Conservation (phyloP, 1,140 invertebrate species). For the Tetramorium simillimum region DNA sequence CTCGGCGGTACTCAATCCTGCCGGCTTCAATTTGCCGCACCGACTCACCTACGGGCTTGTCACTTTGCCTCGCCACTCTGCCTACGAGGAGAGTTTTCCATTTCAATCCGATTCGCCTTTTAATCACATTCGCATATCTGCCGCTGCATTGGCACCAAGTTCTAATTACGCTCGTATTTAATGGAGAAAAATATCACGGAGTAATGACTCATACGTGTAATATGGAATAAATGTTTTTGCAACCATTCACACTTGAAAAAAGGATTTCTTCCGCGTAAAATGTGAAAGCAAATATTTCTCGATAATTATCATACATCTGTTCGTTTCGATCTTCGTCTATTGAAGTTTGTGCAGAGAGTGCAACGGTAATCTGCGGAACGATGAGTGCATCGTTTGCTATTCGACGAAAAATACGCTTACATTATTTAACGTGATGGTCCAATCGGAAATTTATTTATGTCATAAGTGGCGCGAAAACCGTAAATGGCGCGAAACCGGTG, state of each 20-base stretch:
- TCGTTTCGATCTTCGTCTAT: background rate
- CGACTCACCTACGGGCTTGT: background rate
- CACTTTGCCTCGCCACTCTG: constrained; percentile 28
- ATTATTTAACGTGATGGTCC: background rate
- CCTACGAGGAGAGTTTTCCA: constrained; percentile 26
- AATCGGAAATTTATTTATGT: background rate
- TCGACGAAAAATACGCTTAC: background rate
- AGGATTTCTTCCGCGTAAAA: background rate
- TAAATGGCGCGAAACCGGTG: constrained; percentile 2
- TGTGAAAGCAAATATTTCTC: background rate
- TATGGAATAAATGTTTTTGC: background rate
- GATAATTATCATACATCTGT: background rate
- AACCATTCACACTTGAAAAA: background rate
- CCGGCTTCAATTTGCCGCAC: constrained; percentile 30
- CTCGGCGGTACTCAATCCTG: constrained; percentile 29
- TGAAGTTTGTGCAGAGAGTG: background rate
- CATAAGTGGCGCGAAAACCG: background rate
- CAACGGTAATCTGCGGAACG: background rate
- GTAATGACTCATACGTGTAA: background rate
- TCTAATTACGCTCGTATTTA: constrained; percentile 37
- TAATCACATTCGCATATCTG: constrained; percentile 25
- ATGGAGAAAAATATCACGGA: background rate
- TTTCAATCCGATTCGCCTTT: constrained; percentile 33
- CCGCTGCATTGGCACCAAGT: background rate
- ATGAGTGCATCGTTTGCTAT: too few relatives aligned